Evolutionary conservation across 2,113 vertebrate species (phyloP).

Genomic region (Oreotrochilus melanogaster): DNA sequence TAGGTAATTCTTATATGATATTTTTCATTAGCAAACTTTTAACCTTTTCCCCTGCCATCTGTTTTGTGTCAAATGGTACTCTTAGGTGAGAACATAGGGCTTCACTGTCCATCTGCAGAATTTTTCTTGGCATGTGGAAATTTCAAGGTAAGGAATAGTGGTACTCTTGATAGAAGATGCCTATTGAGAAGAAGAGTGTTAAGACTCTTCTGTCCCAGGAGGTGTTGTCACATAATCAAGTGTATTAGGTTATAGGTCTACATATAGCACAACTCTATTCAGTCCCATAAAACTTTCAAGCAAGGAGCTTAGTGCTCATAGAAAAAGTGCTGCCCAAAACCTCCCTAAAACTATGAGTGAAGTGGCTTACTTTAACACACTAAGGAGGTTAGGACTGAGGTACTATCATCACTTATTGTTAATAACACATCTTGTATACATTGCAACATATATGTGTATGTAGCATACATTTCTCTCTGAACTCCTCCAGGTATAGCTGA

Average conservation of each 20-base stretch:
- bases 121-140: background rate
- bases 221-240: background rate
- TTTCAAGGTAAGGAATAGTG: background rate
- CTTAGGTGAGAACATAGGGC: background rate
- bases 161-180: background rate
- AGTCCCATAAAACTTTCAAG: background rate
- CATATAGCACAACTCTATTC: background rate
- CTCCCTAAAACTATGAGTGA: background rate
- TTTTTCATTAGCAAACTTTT: background rate
- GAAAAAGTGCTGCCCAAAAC: background rate
- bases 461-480: background rate
- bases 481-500: fast-evolving
- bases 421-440: background rate
- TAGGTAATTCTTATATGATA: background rate
- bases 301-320: background rate
- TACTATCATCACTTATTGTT: background rate
- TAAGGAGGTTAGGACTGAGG: background rate
- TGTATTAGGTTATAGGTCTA: background rate
- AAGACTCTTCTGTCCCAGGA: background rate
- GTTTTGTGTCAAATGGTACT: background rate
- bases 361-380: background rate
- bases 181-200: background rate
- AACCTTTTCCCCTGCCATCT: background rate
- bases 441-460: background rate
- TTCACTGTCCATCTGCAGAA: background rate